Conservation (phyloP, 2,888 invertebrate species). For the Microdon myrmicae region DNA sequence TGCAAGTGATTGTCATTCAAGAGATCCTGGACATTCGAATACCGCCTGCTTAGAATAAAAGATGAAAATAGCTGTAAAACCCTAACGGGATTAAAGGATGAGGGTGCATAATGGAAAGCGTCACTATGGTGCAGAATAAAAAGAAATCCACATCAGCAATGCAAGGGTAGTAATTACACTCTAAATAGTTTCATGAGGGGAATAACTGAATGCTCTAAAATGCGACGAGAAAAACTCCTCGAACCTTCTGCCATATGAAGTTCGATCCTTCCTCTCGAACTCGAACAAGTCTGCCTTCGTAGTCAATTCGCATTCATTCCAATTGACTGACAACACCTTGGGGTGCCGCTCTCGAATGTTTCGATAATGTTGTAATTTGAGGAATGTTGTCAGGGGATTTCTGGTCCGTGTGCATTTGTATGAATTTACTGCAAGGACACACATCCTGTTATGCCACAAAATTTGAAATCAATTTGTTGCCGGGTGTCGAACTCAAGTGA, state of each 20-base stretch:
- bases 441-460: conserved; percentile 60
- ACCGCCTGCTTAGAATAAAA: conserved; percentile 3
- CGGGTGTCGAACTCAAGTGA: conserved; percentile 48
- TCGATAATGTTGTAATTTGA: conserved; percentile 58
- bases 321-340: conserved; percentile 67
- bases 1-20: conserved; percentile 39
- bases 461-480: conserved; percentile 63
- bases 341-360: conserved; percentile 61
- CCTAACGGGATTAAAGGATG: conserved; percentile 42
- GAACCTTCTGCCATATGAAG: conserved; percentile 43
- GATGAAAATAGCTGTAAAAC: conserved; percentile 23
- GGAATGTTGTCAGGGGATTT: conserved; percentile 53
- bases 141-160: conserved; percentile 12
- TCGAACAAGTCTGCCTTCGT: conserved; percentile 12
- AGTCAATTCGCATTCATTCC: conserved; percentile 60
- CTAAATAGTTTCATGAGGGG: conserved; percentile 41
- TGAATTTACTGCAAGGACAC: conserved; percentile 52
- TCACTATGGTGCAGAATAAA: conserved; percentile 6
- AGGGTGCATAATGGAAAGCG: conserved; percentile 25
- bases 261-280: conserved; percentile 22
- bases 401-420: conserved; percentile 3
- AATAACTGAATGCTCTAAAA: conserved; percentile 5
- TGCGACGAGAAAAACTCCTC: conserved; percentile 33
- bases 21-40: conserved; percentile 31
- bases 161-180: conserved; percentile 38